Conservation (phyloP, 2,797 vertebrate species). For the Crocodylus rhombifer region DNA sequence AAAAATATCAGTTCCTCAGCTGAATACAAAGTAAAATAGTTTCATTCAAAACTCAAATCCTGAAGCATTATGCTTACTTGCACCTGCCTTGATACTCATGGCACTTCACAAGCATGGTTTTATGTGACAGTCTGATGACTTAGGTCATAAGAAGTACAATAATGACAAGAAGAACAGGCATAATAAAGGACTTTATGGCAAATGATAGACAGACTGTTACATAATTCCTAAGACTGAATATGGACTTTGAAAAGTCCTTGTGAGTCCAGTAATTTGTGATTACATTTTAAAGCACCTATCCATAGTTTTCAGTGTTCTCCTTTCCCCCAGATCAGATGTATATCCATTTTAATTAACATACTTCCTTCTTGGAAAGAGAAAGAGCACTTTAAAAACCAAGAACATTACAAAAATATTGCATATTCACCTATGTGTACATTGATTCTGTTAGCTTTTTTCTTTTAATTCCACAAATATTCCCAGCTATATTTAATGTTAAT, state of each 20-base stretch:
- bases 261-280: too few relatives aligned
- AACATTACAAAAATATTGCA: background rate
- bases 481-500: background rate
- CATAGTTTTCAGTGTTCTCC: background rate
- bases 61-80: rapidly evolving
- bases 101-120: rapidly evolving
- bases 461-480: background rate
- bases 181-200: background rate
- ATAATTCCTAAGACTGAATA: background rate
- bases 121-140: background rate
- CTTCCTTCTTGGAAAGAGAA: background rate
- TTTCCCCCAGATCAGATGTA: too few relatives aligned
- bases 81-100: background rate
- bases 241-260: background rate
- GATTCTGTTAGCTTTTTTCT: background rate
- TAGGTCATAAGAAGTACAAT: background rate
- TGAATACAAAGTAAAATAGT: background rate
- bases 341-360: background rate
- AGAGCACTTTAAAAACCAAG: background rate
- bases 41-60: background rate
- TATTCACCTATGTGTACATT: too few relatives aligned
- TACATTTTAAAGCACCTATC: background rate
- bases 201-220: background rate
- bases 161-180: rapidly evolving
- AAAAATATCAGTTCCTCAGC: rapidly evolving